phyloP scores from a whole-genome alignment of 2,888 invertebrate genomes.

The Palloptera scutellata region DNA sequence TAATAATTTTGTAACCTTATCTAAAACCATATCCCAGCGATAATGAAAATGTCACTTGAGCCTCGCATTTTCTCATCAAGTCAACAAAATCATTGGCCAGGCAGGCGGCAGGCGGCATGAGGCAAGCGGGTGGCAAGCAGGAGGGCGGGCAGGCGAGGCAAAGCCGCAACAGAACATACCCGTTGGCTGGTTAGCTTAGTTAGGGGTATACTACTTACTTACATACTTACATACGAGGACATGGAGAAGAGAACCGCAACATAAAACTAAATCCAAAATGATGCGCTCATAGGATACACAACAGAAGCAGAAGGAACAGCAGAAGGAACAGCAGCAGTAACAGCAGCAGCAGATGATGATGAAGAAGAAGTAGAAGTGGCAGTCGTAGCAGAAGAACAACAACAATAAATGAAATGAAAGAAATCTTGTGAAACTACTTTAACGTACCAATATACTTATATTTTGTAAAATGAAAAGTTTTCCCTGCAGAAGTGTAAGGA shows the following conservation, averaged over 20 bases:
- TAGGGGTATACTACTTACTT: slow-evolving; percentile 45
- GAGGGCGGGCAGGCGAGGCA: background rate
- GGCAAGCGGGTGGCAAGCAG: too few species aligned
- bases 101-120: too few species aligned
- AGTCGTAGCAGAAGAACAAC: too few species aligned
- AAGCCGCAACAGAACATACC: slow-evolving; percentile 9
- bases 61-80: slow-evolving; percentile 60
- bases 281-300: slow-evolving; percentile 42
- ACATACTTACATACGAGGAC: slow-evolving; percentile 33
- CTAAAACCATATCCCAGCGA: slow-evolving; percentile 54
- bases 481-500: background rate
- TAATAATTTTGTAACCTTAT: slow-evolving; percentile 60
- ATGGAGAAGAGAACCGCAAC: slow-evolving; percentile 46
- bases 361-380: too few species aligned
- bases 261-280: slow-evolving; percentile 58
- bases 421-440: too few species aligned
- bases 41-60: slow-evolving; percentile 62
- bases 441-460: too few species aligned
- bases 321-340: background rate
- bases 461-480: too few species aligned
- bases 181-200: slow-evolving; percentile 35
- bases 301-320: slow-evolving; percentile 3
- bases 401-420: too few species aligned
- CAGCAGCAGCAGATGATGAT: too few species aligned
- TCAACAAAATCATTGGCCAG: background rate